phyloP scores from a whole-genome alignment of 2,888 invertebrate genomes.

The Cenopis cana region DNA sequence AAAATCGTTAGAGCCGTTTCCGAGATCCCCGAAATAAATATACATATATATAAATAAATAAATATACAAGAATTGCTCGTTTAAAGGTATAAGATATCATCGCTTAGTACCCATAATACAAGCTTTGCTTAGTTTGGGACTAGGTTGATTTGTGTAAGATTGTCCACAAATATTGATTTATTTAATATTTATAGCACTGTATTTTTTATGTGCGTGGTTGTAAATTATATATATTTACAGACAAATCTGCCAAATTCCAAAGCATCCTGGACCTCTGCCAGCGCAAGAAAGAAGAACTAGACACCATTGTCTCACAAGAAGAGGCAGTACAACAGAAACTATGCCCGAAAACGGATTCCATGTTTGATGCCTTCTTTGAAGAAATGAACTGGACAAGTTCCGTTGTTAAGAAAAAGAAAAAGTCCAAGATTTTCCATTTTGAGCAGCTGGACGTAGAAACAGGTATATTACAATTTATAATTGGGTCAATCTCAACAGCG shows the following conservation, averaged over 20 bases:
- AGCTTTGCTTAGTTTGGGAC: no score
- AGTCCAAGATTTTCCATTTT: slow-evolving; percentile 66
- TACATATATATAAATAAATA: no score
- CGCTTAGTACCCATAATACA: no score
- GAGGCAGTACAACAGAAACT: slow-evolving; percentile 67
- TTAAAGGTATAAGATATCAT: no score
- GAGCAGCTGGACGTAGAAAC: slow-evolving; percentile 71
- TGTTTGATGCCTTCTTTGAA: slow-evolving; percentile 72
- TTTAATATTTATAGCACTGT: no score
- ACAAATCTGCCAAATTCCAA: slow-evolving; percentile 64
- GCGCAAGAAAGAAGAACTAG: slow-evolving; percentile 70
- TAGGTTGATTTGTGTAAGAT: no score
- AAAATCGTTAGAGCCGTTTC: no score
- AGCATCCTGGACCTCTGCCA: slow-evolving; percentile 68
- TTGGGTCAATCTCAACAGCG: no score
- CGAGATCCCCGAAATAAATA: no score
- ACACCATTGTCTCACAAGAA: slow-evolving; percentile 58
- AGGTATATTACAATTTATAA: slow-evolving; percentile 57
- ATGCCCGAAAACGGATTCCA: slow-evolving; percentile 65
- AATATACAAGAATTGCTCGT: no score
- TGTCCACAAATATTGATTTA: no score
- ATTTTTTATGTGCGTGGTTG: no score
- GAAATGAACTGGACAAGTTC: slow-evolving; percentile 75
- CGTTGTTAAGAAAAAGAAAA: slow-evolving; percentile 63
- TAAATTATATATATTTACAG: slow-evolving; percentile 51